These are phyloP conservation scores for Andrena trimmerana DNA, from an alignment of 2,888 invertebrate species.

Conservation along the genomic window DNA sequence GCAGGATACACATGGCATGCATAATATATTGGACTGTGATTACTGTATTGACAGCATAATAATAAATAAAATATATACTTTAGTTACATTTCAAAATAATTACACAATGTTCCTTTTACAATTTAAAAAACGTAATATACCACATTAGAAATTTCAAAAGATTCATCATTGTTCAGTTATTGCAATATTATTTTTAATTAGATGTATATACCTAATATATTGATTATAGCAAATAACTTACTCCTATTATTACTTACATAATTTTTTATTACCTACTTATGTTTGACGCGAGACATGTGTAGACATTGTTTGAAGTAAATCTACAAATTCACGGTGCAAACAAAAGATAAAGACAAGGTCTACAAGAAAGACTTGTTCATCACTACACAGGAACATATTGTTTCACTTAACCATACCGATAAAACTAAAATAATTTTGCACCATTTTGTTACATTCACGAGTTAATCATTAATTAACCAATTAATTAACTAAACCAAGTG, in stretches of 20 bases:
- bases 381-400: background rate
- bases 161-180: background rate
- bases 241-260: no score
- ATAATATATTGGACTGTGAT: no score
- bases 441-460: conserved; percentile 1
- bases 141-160: background rate
- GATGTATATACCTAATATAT: no score
- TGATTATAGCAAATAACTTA: no score
- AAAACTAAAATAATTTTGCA: background rate
- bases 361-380: background rate
- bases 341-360: conserved; percentile 8
- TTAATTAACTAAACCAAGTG: background rate
- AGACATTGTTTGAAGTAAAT: background rate
- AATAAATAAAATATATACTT: no score
- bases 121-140: no score
- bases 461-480: background rate
- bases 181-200: no score
- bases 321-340: background rate
- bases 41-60: no score
- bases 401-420: background rate
- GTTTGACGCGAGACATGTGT: background rate
- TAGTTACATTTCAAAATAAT: no score
- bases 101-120: no score
- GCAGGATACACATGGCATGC: no score
- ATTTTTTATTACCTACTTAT: no score